phyloP scores from a whole-genome alignment of 2,888 invertebrate genomes.

The Crossocerus cetratus region DNA sequence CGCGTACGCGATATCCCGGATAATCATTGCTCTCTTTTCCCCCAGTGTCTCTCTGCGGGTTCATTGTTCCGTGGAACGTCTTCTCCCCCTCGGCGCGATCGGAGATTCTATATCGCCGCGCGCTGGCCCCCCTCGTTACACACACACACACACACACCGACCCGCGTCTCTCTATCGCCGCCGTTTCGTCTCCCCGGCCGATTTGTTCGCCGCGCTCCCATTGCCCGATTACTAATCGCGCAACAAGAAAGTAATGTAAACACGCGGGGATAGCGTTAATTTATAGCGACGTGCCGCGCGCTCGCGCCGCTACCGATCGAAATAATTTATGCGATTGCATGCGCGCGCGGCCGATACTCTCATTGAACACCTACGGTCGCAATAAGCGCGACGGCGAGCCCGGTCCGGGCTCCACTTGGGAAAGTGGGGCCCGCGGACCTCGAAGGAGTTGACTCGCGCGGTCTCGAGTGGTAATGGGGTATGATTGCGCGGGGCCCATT shows the following conservation, averaged over 20 bases:
- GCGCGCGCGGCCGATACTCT: slow-evolving; percentile 23
- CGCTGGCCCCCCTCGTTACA: slow-evolving; percentile 50
- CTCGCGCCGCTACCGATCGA: slow-evolving; percentile 53
- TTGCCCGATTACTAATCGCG: slow-evolving; percentile 71
- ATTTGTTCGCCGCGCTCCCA: slow-evolving; percentile 57
- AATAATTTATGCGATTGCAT: slow-evolving; percentile 64
- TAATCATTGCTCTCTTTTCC: not conserved
- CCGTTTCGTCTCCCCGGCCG: slow-evolving; percentile 36
- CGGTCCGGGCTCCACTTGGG: too few species aligned
- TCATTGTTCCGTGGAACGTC: slow-evolving; percentile 68
- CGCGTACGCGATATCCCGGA: slow-evolving; percentile 9
- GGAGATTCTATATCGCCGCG: slow-evolving; percentile 44
- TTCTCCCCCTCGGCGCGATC: slow-evolving; percentile 40
- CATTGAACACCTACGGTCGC: too few species aligned
- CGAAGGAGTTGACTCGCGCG: too few species aligned
- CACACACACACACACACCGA: too few species aligned
- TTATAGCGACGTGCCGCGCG: slow-evolving; percentile 66
- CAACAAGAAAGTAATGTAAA: slow-evolving; percentile 73
- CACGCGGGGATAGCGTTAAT: slow-evolving; percentile 71
- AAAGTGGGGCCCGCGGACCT: too few species aligned
- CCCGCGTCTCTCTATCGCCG: not conserved
- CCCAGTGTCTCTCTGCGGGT: slow-evolving; percentile 52
- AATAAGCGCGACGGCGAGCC: too few species aligned
- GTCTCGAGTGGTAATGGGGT: too few species aligned
- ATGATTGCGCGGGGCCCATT: too few species aligned